Evolutionary conservation across 2,888 invertebrate species (phyloP), one percentile per base, ranked within the genome.

Genomic region (Sminthurinus aureus): DNA sequence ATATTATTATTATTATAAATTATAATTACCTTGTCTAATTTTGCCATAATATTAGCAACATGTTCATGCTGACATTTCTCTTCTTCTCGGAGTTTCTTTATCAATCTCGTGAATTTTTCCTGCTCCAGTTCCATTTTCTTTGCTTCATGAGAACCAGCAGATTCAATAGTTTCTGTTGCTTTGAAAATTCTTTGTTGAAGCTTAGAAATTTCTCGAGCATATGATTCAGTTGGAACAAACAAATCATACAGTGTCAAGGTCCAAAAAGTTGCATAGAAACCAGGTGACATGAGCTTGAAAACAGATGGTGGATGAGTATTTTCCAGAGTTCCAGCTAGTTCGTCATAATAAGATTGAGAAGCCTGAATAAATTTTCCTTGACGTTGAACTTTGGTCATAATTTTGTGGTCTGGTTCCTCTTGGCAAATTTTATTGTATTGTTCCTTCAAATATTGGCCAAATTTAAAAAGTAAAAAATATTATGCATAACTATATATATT

Each of bases 241-340:
- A 99, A 92, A 91, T 99, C 99, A 89, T 97, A 98, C 95, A 98
- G 96, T 15, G 97, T 96, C 24, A 99, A 91, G 0, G 98, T 97
- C 99, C 99, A 99, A 91, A 99, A 99, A 0, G 98, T 97, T 0
- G 97, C 96, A 89, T 98, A 94, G 90, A 99, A 97, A 90, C 96
- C 96, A 0, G 98, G 96, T 20, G 97, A 97, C 83, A 98, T 96
- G 89, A 97, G 97, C 89, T 97, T 96, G 96, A 96, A 97, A 0
- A 96, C 94, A 91, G 95, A 95, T 0, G 92, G 89, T 0, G 95
- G 94, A 89, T 96, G 94, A 88, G 97, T 91, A 0, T 96, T 96
- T 18, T 94, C 93, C n/a, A 98, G 94, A 0, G 96, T 94, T 78
- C 93, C 93, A 0, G 96, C 93, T n/a, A 98, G 93, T 0, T 97